Conservation (phyloP, 2,888 invertebrate genomes). For the Trichogramma evanescens region DNA sequence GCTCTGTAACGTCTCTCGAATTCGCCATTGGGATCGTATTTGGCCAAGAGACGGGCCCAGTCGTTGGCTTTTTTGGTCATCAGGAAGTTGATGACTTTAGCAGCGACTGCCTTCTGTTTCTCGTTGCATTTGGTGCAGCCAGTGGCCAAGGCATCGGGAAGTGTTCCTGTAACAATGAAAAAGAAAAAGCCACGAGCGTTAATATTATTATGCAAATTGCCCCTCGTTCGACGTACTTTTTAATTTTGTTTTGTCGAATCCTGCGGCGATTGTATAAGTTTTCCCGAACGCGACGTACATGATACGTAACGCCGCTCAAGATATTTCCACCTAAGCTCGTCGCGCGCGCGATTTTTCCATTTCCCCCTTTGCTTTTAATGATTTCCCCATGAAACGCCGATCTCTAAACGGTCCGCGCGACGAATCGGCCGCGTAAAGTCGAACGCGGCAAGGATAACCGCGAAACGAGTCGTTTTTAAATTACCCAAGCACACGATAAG, state of each 20-base stretch:
- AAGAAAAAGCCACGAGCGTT: background rate
- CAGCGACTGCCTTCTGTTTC: conserved; percentile 59
- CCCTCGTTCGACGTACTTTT: background rate
- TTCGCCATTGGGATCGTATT: conserved; percentile 67
- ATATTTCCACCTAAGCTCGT: background rate
- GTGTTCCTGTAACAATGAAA: conserved; percentile 51
- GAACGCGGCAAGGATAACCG: no score
- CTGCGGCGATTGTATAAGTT: background rate
- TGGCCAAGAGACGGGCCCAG: conserved; percentile 60
- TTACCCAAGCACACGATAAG: no score
- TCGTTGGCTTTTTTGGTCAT: conserved; percentile 58
- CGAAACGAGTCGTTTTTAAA: no score
- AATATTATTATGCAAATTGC: background rate
- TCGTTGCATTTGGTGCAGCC: conserved; percentile 62
- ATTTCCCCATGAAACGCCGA: no score
- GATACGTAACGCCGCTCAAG: background rate
- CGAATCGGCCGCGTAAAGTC: no score
- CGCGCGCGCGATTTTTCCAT: no score
- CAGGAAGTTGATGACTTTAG: conserved; percentile 62
- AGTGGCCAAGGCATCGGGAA: conserved; percentile 64
- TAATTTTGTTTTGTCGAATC: background rate
- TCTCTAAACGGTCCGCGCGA: no score
- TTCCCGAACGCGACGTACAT: background rate
- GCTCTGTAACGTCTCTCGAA: conserved; percentile 51
- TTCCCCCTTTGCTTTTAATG: no score